Conservation (phyloP, 2,888 invertebrate species). For the Conus canariensis region DNA sequence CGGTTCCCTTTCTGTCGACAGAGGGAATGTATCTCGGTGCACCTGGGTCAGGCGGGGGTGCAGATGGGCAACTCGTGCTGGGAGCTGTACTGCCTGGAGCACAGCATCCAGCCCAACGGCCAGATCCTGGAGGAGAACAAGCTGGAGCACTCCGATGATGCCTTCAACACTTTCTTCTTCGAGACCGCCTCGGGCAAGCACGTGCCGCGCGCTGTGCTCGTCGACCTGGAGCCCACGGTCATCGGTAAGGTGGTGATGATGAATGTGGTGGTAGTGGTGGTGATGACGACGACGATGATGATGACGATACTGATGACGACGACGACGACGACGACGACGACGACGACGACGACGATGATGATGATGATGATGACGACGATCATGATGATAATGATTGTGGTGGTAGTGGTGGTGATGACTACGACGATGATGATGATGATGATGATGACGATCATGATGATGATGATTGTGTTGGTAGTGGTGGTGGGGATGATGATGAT, state of each 20-base stretch:
- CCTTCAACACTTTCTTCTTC: constrained; percentile 51
- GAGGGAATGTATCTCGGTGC: constrained; percentile 53
- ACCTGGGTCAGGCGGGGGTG: constrained; percentile 52
- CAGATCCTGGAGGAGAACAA: constrained; percentile 47
- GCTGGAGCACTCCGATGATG: constrained; percentile 43
- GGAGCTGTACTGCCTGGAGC: constrained; percentile 54
- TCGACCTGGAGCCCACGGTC: constrained; percentile 50
- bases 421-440: no score
- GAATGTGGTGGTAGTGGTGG: constrained; percentile 16
- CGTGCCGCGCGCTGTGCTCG: constrained; percentile 51
- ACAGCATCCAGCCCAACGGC: constrained; percentile 79
- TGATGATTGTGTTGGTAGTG: no score
- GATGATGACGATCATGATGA: no score
- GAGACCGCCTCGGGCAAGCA: constrained; percentile 51
- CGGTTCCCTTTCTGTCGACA: constrained; percentile 10
- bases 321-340: not conserved
- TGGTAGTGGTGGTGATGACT: no score
- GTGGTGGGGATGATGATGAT: no score
- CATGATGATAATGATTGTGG: no score
- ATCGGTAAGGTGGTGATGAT: constrained; percentile 14
- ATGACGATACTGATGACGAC: not conserved
- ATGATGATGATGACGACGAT: not conserved
- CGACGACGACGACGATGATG: not conserved
- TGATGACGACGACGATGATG: not conserved
- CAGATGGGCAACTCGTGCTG: constrained; percentile 55